Evolutionary conservation across 2,797 vertebrate genomes (phyloP), one percentile per base, ranked within the genome.

Genomic region (Gobionotothen gibberifrons): DNA sequence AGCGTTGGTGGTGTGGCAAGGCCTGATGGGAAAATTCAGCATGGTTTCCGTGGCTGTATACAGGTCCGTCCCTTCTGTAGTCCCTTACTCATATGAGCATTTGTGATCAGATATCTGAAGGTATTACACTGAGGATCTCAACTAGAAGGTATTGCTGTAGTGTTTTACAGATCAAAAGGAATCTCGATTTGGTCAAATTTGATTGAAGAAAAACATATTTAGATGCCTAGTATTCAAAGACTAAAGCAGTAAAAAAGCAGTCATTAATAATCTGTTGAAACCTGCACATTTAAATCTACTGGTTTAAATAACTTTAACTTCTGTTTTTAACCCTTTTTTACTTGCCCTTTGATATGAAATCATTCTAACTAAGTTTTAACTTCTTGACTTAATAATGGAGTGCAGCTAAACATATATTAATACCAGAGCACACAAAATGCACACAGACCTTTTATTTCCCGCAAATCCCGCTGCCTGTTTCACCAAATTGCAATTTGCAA

Each of bases 41-140:
- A 95, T 1, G 97, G 97, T 63, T 98, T 98, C 88, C 94, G 91
- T 0, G 97, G 97, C 19, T 98, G 97, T 67, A 86, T 98, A 83
- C 97, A 98, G 96, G 97, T 97, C 62, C 69, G 90, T 71, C 0
- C 0, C 22, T 7, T 68, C 22, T 60, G 26, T 53, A 54, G 63
- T 15, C 1, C 0, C 9, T 36, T 6, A 29, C 48, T 60, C 17
- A 48, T 56, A 3, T 49, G 47, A 48, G 19, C 3, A 1, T 53
- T 14, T 40, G 0, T 52, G 6, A 40, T 40, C 4, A 59, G 4
- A 47, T 21, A 51, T 9, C 15, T 36, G 6, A 32, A 22, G 53
- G 14, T 3, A 14, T 29, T 66, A 62, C 13, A 66, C 3, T 49
- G n/a, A 55, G 42, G 19, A 21, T 5, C 40, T 11, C 40, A 26